Conservation (phyloP, 2,113 vertebrate species). For the Maylandia zebra region DNA sequence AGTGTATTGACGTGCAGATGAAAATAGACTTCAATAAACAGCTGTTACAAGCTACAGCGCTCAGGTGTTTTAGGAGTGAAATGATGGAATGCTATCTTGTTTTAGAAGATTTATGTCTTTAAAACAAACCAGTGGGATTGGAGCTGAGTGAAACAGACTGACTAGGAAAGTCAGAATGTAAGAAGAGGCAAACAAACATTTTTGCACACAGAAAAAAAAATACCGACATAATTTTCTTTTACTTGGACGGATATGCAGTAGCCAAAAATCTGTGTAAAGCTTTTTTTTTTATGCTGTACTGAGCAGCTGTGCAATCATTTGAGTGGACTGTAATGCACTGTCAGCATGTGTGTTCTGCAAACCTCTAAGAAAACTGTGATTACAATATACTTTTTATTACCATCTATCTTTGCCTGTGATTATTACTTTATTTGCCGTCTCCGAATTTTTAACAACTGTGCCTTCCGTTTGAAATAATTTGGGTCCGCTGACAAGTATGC, state of each 20-base stretch:
- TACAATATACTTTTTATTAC: neutral
- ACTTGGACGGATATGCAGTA: neutral
- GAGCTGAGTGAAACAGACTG: neutral
- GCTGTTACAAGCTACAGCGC: neutral
- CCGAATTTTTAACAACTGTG: neutral
- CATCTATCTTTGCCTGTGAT: neutral
- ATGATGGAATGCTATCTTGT: neutral
- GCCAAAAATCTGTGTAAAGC: neutral
- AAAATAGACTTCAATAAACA: neutral
- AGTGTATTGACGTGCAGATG: neutral
- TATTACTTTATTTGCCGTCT: neutral
- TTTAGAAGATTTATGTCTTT: neutral
- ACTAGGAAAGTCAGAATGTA: neutral
- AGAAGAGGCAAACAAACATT: neutral
- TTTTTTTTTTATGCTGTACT: neutral
- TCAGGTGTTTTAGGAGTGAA: neutral
- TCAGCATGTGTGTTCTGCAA: neutral
- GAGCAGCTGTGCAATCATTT: neutral
- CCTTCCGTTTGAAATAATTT: conserved; percentile 14
- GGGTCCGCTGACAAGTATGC: neutral
- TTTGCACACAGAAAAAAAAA: neutral
- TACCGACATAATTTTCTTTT: neutral
- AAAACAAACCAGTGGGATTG: neutral
- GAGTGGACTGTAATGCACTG: neutral
- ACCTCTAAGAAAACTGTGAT: neutral